Conservation (phyloP, 2,113 vertebrate genomes). For the Nycticorax nycticorax region DNA sequence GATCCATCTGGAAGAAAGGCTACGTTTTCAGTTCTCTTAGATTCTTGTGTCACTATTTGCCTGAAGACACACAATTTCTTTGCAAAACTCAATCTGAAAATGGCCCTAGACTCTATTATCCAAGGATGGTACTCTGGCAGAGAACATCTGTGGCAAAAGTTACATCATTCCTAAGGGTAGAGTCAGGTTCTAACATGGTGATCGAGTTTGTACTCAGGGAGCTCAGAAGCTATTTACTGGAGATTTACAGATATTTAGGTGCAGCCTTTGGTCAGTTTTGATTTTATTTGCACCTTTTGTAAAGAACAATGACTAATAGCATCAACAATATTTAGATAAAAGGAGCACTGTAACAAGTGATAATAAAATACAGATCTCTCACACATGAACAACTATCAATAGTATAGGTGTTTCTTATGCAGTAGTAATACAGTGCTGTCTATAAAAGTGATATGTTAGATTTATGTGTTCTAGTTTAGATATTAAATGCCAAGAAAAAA, state of each 20-base stretch:
- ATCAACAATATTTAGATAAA: background rate
- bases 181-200: background rate
- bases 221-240: background rate
- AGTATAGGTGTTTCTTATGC: background rate
- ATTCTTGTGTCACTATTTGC: background rate
- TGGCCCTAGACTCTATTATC: background rate
- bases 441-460: background rate
- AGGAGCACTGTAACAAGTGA: background rate
- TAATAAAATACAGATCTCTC: background rate
- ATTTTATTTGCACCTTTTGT: background rate
- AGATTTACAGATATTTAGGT: background rate
- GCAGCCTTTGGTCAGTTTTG: background rate
- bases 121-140: background rate
- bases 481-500: background rate
- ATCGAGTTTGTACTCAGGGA: background rate
- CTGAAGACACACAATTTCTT: background rate
- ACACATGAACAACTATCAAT: background rate
- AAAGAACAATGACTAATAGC: background rate
- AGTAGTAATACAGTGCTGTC: background rate
- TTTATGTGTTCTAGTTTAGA: background rate
- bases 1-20: background rate
- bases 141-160: background rate
- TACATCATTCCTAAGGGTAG: background rate
- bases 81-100: background rate
- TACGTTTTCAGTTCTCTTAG: background rate